phyloP scores from a whole-genome alignment of 92 coral and sea anemone species.

The Epizoanthus stellaris region DNA sequence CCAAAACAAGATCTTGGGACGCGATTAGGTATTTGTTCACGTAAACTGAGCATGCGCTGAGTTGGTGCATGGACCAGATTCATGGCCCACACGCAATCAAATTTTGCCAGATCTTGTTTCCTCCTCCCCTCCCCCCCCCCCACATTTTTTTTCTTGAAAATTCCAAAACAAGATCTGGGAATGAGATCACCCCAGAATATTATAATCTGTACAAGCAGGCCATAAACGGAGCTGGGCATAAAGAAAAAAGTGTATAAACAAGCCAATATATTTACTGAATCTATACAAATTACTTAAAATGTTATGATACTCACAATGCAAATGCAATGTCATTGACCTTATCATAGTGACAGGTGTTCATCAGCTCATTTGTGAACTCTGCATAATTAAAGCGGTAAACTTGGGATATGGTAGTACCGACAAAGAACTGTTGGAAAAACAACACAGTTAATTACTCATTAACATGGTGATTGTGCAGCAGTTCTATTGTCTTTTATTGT shows the following conservation, averaged over 20 bases:
- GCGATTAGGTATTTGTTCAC: no score
- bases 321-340: conserved; percentile 88
- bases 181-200: no score
- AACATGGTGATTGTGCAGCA: not conserved
- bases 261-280: no score
- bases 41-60: no score
- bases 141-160: no score
- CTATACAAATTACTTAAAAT: not conserved
- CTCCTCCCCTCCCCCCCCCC: no score
- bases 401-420: conserved; percentile 89
- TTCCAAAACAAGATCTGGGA: no score
- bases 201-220: not conserved
- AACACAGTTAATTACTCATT: not conserved
- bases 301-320: conserved; percentile 80
- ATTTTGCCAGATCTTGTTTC: no score
- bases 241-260: not conserved
- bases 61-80: no score
- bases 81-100: no score
- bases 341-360: conserved; percentile 91
- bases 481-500: no score
- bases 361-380: conserved; percentile 72
- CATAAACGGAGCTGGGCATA: not conserved
- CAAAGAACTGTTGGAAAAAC: conserved; percentile 77
- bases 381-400: conserved; percentile 84
- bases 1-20: no score